Conservation (phyloP, 2,113 vertebrate genomes). For the Phrynosoma blainvillii region DNA sequence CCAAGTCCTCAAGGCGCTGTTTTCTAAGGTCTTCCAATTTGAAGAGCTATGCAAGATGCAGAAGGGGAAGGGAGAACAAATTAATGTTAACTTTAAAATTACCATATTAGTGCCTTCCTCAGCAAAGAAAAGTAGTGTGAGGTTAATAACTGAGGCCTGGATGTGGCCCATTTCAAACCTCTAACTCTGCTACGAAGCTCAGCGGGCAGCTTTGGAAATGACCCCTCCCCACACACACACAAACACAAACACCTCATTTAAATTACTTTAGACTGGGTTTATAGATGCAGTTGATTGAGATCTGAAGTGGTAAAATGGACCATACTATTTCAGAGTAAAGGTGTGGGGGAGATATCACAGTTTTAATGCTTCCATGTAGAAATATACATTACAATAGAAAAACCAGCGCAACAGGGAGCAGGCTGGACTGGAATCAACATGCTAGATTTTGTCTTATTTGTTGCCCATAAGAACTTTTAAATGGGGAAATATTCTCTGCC, state of each 20-base stretch:
- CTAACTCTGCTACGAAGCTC: not conserved
- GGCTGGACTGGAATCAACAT: not conserved
- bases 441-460: not conserved
- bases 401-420: not conserved
- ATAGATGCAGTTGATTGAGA: not conserved
- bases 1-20: conserved; percentile 89
- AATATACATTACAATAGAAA: not conserved
- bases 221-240: too few species aligned
- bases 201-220: not conserved
- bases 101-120: conserved; percentile 1
- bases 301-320: not conserved
- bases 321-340: not conserved
- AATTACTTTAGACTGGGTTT: not conserved
- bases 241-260: not conserved
- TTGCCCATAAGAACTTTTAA: not conserved
- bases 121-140: not conserved
- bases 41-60: conserved; percentile 83
- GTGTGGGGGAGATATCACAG: not conserved
- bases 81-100: not conserved
- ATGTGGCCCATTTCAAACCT: not conserved
- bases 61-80: conserved; percentile 14
- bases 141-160: not conserved
- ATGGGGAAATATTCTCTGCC: not conserved
- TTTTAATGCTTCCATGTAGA: not conserved
- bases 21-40: conserved; percentile 91